A percentile compares a stretch with the other conserved stretches of the same genome.
These are phyloP conservation scores for Dendrocincla tyrannina DNA, from an alignment of 2,797 vertebrate species.

Conservation along the genomic window DNA sequence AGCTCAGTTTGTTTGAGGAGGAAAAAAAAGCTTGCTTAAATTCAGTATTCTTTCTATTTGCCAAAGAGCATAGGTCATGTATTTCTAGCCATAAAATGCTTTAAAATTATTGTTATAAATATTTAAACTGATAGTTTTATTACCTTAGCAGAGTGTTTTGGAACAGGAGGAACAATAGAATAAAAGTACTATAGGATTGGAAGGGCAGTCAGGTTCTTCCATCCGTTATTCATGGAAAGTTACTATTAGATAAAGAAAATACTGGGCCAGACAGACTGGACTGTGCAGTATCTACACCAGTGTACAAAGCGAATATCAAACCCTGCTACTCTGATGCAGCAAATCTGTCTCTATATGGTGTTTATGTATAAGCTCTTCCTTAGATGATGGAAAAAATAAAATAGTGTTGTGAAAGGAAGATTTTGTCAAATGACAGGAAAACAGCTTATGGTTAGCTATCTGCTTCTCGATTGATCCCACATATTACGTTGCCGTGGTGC, in stretches of 20 bases:
- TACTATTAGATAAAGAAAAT: neutral
- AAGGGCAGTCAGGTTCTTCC: neutral
- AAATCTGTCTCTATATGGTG: neutral
- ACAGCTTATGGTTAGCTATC: neutral
- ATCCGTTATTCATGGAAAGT: neutral
- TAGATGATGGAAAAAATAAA: neutral
- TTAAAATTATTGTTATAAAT: neutral
- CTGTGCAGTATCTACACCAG: neutral
- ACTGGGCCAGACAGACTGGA: neutral
- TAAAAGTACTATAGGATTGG: neutral
- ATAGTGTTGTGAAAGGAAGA: neutral
- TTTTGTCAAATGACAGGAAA: slow-evolving; percentile 3
- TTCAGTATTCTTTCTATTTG: neutral
- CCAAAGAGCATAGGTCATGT: neutral
- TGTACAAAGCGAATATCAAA: neutral
- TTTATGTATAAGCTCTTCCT: neutral
- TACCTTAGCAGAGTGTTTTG: neutral
- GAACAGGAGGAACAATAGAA: neutral
- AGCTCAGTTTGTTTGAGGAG: neutral
- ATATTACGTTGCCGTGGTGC: neutral
- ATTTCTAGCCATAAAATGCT: neutral
- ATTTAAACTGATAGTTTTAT: neutral
- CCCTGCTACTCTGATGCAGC: neutral
- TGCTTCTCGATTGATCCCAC: neutral
- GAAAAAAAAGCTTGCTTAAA: neutral